These are phyloP conservation scores for Nasonia vitripennis DNA, from an alignment of 1,140 invertebrate species.

Conservation along the genomic window DNA sequence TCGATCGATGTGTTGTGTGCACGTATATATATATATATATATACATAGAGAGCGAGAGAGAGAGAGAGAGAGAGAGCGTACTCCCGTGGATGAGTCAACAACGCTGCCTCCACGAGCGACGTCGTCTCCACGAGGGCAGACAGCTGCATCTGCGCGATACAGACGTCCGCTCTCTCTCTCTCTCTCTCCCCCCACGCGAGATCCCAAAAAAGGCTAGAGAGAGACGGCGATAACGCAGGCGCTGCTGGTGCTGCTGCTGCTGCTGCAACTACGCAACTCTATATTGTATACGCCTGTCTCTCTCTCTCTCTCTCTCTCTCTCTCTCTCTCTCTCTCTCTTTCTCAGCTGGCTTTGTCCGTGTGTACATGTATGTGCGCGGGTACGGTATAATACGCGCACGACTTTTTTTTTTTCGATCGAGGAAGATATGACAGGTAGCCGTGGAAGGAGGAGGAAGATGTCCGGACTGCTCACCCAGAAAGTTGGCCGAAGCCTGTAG, in stretches of 20 bases:
- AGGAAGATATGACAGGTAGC: conserved; percentile 1
- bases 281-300: neutral
- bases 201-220: conserved; percentile 29
- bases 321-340: neutral
- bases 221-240: conserved; percentile 26
- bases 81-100: neutral
- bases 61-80: neutral
- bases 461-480: conserved; percentile 39
- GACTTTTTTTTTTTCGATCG: neutral
- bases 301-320: neutral
- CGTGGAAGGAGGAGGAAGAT: neutral
- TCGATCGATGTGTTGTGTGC: neutral
- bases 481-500: conserved; percentile 41
- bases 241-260: neutral
- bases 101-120: conserved; percentile 16
- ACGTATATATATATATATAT: neutral
- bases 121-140: conserved; percentile 14
- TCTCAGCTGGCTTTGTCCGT: neutral
- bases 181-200: neutral
- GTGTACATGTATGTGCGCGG: neutral
- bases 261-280: conserved; percentile 44
- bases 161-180: conserved; percentile 16
- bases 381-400: neutral
- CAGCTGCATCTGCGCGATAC: neutral
- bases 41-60: neutral